These are phyloP conservation scores for Apamea anceps DNA, from an alignment of 2,888 invertebrate species.

Conservation along the genomic window DNA sequence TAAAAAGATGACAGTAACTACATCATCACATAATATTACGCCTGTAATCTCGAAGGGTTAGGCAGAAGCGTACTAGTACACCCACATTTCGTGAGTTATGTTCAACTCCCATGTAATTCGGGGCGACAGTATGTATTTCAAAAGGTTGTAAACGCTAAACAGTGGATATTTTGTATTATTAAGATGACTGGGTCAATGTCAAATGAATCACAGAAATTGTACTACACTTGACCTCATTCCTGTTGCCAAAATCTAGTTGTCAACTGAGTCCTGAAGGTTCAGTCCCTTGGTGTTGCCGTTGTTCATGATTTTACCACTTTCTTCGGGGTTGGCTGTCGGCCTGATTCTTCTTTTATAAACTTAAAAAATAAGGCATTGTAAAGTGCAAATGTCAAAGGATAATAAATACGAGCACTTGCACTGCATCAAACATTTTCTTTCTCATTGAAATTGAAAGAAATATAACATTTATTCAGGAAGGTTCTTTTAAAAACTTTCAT, in stretches of 20 bases:
- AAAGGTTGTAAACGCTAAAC: background rate
- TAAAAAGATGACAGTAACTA: background rate
- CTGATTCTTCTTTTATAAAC: no score
- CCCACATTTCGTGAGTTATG: background rate
- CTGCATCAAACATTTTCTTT: background rate
- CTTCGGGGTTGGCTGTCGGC: no score
- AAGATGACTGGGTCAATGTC: background rate
- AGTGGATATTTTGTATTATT: background rate
- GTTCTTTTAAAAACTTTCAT: constrained; percentile 42
- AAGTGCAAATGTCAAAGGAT: background rate
- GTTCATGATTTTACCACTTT: background rate
- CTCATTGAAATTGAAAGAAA: constrained; percentile 17
- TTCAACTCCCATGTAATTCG: background rate
- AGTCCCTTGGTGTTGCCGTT: background rate
- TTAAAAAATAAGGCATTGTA: background rate
- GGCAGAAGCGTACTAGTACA: background rate
- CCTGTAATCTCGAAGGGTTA: background rate
- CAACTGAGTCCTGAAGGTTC: background rate
- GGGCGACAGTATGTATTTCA: no score
- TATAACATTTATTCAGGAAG: constrained; percentile 17
- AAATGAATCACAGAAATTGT: background rate
- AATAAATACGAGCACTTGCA: background rate
- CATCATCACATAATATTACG: background rate
- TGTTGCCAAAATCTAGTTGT: background rate
- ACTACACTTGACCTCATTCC: background rate